Evolutionary conservation across 1,140 invertebrate species (phyloP), one percentile per base, ranked within the genome.

Genomic region (Aphelinus atriplicis): DNA sequence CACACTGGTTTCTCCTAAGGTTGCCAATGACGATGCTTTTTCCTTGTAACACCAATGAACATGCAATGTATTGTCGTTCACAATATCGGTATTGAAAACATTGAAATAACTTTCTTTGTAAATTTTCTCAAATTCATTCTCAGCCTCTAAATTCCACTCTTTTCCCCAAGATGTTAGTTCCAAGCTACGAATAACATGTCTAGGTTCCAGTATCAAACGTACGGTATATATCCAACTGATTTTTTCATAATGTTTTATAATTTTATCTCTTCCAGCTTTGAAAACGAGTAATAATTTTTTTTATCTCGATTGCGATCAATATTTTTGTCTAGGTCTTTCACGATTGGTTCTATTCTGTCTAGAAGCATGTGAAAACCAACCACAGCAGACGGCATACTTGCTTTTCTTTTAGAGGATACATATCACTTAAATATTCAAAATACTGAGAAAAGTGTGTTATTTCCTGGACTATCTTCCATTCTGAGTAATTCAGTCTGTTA

Each of bases 141-240:
- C n/a, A 51, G 46, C 3, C n/a, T n/a, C 26, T 53, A 48, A 3
- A 43, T 66, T 43, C 10, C 56, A n/a, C 1, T 68, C 55, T 43
- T 56, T 53, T 1, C 64, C 51, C 64, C 64, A 66, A 9, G 4
- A 3, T 2, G 64, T 66, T 43, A 7, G 3, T 7, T 66, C 50
- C 5, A 66, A 66, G 7, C 64, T 26, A 42, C 4, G 3, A 2
- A 45, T 2, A 43, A 53, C 55, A 7, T 53, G 51, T 43, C 50
- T 7, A 26, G 64, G 64, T 3, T 56, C 51, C 9, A 66, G 26
- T 1, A 66, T 66, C 5, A 66, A 43, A 1, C 26, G 57, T 3
- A 66, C 64, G 47, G 64, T 71, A 65, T 78, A 78, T 3, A 75
- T 73, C 77, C 73, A 78, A 60, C 75, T 78, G 4, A 60, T 50